Evolutionary conservation across 2,888 invertebrate species (phyloP), one percentile per base, ranked within the genome.

Genomic region (Ichneumon xanthorius): DNA sequence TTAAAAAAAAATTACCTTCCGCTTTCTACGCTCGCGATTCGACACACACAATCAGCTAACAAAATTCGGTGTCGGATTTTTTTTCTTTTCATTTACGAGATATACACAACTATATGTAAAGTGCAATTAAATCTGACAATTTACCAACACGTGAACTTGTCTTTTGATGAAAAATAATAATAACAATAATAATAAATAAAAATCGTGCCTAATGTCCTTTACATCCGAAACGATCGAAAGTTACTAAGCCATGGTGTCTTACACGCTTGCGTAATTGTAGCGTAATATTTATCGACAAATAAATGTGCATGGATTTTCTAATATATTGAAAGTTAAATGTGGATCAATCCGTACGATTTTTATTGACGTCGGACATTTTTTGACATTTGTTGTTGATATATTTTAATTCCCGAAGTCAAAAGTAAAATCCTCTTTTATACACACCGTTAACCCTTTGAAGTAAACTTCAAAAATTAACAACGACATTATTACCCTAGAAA

Each of bases 191-290:
- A 22, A n/a, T 11, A 78, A 45, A 1, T 48, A 55, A 50, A 63
- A 82, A 85, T 76, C 48, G 75, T 85, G 82, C 85, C 85, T 82
- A 79, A 78, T 71, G 58, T 82, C 70, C 75, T 68, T 79, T 40
- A 63, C 77, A 48, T 30, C 78, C 58, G 72, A 70, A 26, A 81
- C 53, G 63, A 65, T 82, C 50, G 68, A 79, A 71, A 76, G 82
- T 81, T 85, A 73, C 77, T 75, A 83, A 79, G 14, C 48, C 70
- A 79, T 22, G 40, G 79, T 78, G 71, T 79, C 63, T 71, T 71
- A 79, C 30, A 53, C 26, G 58, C 58, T 58, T 77, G 37, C 40
- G 61, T 50, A 50, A 71, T 55, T 30, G 7, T 50, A 4, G 55
- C 48, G 40, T 53, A 26, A 71, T 53, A 55, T 45, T 22, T 45